Conservation (phyloP, 2,113 vertebrate genomes). For the Uropsilus gracilis region DNA sequence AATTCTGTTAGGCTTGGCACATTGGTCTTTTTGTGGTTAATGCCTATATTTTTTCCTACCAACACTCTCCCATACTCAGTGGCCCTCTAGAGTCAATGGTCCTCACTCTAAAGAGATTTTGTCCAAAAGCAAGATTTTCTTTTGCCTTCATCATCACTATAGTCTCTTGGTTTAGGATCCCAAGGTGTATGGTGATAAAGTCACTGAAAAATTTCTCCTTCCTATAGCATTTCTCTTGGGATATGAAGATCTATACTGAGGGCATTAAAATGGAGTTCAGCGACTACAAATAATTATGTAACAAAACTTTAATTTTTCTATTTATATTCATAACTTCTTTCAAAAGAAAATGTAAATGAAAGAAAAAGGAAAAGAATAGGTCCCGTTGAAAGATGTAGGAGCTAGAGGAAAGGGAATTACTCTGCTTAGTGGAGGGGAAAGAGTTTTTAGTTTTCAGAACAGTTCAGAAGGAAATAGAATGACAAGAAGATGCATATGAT, state of each 20-base stretch:
- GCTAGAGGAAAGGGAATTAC: background rate
- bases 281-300: background rate
- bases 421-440: background rate
- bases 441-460: background rate
- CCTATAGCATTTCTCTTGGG: background rate
- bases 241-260: background rate
- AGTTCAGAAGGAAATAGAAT: background rate
- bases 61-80: background rate
- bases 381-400: background rate
- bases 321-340: background rate
- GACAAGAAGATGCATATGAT: background rate
- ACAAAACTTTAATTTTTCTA: background rate
- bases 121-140: background rate
- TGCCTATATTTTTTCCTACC: background rate
- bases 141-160: background rate
- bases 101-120: too few species aligned
- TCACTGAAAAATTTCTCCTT: background rate
- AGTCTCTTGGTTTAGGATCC: background rate
- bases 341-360: background rate
- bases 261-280: background rate
- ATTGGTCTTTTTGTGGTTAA: background rate
- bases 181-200: background rate
- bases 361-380: background rate
- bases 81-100: background rate
- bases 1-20: too few species aligned